A percentile compares a stretch with the other conserved stretches of the same genome.
Evolutionary conservation across 2,797 vertebrate genomes (phyloP).

Genomic region (Argentina silus): DNA sequence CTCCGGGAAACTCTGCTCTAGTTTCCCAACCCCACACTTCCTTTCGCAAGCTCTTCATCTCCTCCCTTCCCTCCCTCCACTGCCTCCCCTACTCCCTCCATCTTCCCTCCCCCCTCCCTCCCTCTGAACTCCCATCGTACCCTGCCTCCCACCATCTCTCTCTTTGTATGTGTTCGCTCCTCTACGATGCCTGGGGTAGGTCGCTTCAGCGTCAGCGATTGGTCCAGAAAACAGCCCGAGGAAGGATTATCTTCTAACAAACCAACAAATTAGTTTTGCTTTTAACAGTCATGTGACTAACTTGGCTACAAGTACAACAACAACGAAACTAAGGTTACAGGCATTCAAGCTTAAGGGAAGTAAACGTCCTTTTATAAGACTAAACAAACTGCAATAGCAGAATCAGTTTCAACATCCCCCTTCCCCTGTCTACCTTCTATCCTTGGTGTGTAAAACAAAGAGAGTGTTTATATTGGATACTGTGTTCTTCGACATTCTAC

Average conservation of each 20-base stretch:
- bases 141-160: slow-evolving; percentile 36
- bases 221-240: neutral
- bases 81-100: slow-evolving; percentile 30
- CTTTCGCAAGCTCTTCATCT: slow-evolving; percentile 54
- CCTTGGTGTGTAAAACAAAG: slow-evolving; percentile 48
- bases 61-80: slow-evolving; percentile 3
- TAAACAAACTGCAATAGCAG: slow-evolving; percentile 47
- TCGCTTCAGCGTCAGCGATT: neutral
- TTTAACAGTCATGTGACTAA: neutral
- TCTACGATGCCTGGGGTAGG: slow-evolving; percentile 1
- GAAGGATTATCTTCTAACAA: neutral
- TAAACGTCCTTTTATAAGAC: neutral
- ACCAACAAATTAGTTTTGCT: neutral
- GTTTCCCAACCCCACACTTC: slow-evolving; percentile 67
- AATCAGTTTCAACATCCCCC: slow-evolving; percentile 29
- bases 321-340: neutral
- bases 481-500: slow-evolving; percentile 33
- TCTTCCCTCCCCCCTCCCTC: slow-evolving; percentile 39
- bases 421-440: slow-evolving; percentile 56
- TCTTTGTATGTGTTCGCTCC: slow-evolving; percentile 18
- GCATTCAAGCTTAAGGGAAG: neutral
- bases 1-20: slow-evolving; percentile 59
- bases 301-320: neutral
- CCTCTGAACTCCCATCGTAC: slow-evolving; percentile 33
- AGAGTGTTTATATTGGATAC: slow-evolving; percentile 61